A percentile compares a stretch with the other conserved stretches of the same genome.
Conservation (phyloP, 2,888 invertebrate genomes). For the Autographa gamma region DNA sequence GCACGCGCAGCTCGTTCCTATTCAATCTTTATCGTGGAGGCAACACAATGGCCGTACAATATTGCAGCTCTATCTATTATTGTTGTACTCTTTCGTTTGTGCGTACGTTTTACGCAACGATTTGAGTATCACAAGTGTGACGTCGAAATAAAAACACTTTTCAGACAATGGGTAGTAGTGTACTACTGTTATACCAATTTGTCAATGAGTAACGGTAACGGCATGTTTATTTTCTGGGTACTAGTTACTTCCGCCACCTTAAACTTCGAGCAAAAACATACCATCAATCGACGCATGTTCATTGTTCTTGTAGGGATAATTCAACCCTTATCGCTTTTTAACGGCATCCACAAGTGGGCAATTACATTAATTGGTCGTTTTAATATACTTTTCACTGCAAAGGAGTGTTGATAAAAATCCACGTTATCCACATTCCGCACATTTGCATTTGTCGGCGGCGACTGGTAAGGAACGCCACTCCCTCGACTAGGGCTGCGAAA, state of each 20-base stretch:
- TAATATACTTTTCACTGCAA: conserved; percentile 40
- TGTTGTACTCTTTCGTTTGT: conserved; percentile 50
- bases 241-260: conserved; percentile 3
- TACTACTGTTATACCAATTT: conserved; percentile 32
- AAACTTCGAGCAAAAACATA: background rate
- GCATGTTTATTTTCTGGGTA: background rate
- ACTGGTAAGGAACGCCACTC: conserved; percentile 51
- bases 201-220: conserved; percentile 11
- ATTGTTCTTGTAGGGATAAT: conserved; percentile 10
- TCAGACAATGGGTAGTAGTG: conserved; percentile 28
- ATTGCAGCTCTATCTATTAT: conserved; percentile 62
- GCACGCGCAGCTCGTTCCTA: conserved; percentile 75
- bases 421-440: conserved; percentile 59
- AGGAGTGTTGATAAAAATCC: conserved; percentile 60
- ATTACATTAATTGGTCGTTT: conserved; percentile 48
- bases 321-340: conserved; percentile 10
- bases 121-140: conserved; percentile 39
- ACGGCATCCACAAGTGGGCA: conserved; percentile 31
- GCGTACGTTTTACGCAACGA: conserved; percentile 56
- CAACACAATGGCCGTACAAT: conserved; percentile 69
- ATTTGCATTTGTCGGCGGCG: conserved; percentile 64
- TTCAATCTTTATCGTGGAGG: conserved; percentile 77
- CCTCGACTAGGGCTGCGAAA: conserved; percentile 46
- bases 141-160: conserved; percentile 21
- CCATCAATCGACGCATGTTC: background rate